These are phyloP conservation scores for Zaprionus lineosus DNA, from an alignment of 2,888 invertebrate species.

Conservation along the genomic window DNA sequence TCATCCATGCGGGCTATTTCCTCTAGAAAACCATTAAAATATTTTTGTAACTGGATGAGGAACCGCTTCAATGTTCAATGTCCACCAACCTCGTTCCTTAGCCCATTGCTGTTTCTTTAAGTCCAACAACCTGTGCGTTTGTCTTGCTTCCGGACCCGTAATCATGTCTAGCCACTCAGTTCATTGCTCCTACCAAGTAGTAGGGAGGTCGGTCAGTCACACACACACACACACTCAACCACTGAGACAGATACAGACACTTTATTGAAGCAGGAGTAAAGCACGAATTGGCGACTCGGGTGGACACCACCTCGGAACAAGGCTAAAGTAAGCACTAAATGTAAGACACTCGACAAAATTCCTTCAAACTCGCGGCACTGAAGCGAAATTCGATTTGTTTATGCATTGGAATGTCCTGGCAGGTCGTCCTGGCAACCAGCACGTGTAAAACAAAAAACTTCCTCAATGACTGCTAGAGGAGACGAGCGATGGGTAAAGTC, in stretches of 20 bases:
- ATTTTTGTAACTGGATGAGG: no score
- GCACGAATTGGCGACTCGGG: no score
- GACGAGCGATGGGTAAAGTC: constrained; percentile 38
- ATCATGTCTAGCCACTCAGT: constrained; percentile 69
- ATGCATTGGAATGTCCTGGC: constrained; percentile 70
- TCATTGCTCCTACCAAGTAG: constrained; percentile 56
- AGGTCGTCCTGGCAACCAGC: constrained; percentile 61
- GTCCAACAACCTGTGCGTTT: constrained; percentile 88
- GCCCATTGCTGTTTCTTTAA: constrained; percentile 97
- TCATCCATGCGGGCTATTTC: constrained; percentile 91
- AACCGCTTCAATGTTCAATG: no score
- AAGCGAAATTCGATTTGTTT: constrained; percentile 56
- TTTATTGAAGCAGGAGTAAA: no score
- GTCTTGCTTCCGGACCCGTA: constrained; percentile 79
- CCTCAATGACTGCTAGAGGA: constrained; percentile 17
- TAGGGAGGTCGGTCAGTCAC: constrained; percentile 9
- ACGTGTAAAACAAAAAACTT: constrained; percentile 48
- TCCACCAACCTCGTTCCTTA: constrained; percentile 91
- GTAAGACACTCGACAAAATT: constrained; percentile 50
- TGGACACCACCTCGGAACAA: constrained; percentile 49
- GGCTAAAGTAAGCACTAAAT: constrained; percentile 58
- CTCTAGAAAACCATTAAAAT: constrained; percentile 86
- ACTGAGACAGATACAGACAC: not conserved
- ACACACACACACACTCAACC: constrained; percentile 4
- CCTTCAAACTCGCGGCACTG: constrained; percentile 51